These are phyloP conservation scores for Coranthus polyacanthus DNA, from an alignment of 2,797 vertebrate genomes.

Conservation along the genomic window DNA sequence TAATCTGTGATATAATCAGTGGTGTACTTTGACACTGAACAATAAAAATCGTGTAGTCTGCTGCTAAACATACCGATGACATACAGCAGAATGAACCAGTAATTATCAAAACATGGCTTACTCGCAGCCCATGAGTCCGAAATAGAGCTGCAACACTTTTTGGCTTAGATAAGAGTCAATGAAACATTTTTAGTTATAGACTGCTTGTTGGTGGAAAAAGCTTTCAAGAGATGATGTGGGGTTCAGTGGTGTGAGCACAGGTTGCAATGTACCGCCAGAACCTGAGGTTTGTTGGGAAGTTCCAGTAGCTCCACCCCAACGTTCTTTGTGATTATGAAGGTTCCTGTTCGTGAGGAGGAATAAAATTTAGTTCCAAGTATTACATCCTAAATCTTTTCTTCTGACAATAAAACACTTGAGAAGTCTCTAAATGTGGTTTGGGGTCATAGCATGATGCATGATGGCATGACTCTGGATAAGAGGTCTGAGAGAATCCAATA, in stretches of 20 bases:
- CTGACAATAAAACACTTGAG: slow-evolving; percentile 29
- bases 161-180: too few species aligned
- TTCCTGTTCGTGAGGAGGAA: slow-evolving; percentile 24
- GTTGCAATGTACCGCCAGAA: slow-evolving; percentile 3
- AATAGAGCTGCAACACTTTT: too few species aligned
- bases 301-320: slow-evolving; percentile 17
- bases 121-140: too few species aligned
- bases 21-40: too few species aligned
- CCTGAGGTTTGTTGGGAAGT: slow-evolving; percentile 9
- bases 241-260: not conserved
- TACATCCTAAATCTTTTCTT: slow-evolving; percentile 26
- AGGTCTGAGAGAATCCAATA: slow-evolving; percentile 7
- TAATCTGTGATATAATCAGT: too few species aligned
- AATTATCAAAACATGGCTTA: too few species aligned
- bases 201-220: too few species aligned
- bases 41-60: too few species aligned
- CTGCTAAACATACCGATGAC: too few species aligned
- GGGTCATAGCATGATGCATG: slow-evolving; percentile 5
- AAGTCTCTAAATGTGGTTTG: slow-evolving; percentile 36
- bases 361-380: slow-evolving; percentile 26
- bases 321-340: slow-evolving; percentile 7
- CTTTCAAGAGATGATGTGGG: too few species aligned
- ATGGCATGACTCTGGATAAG: slow-evolving; percentile 24
- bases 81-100: too few species aligned
- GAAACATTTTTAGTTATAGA: too few species aligned